Conservation (phyloP, 2,113 vertebrate species). For the Hippocampus barbouri region DNA sequence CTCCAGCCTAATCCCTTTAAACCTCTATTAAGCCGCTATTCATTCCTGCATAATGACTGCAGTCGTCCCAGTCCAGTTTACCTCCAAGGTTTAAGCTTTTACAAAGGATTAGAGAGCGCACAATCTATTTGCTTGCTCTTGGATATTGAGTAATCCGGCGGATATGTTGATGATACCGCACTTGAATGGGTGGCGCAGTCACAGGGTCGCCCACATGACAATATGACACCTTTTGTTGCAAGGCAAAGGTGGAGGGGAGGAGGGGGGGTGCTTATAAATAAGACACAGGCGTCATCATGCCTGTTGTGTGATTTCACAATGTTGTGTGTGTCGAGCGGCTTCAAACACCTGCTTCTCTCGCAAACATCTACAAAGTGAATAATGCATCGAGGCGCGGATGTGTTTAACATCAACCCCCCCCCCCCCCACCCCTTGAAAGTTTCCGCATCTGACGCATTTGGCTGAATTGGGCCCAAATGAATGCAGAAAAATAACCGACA, state of each 20-base stretch:
- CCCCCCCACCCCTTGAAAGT: conserved; percentile 16
- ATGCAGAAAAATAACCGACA: conserved; percentile 59
- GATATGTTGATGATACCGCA: conserved; percentile 26
- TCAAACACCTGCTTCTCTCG: conserved; percentile 43
- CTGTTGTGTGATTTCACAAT: background rate
- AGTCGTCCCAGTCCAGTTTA: conserved; percentile 60
- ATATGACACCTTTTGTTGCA: conserved; percentile 20
- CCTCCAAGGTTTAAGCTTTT: conserved; percentile 57
- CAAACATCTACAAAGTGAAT: conserved; percentile 59
- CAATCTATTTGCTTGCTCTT: conserved; percentile 66
- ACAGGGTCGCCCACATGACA: conserved; percentile 13
- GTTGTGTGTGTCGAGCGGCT: conserved; percentile 28
- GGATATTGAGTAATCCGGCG: conserved; percentile 57
- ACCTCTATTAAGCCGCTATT: conserved; percentile 57
- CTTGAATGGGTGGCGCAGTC: conserved; percentile 9
- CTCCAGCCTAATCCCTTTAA: conserved; percentile 52
- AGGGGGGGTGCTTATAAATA: conserved; percentile 26
- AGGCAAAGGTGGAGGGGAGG: conserved; percentile 16
- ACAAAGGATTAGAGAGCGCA: conserved; percentile 59
- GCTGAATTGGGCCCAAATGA: conserved; percentile 51
- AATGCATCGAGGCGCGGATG: conserved; percentile 35
- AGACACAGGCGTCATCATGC: background rate
- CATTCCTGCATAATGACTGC: conserved; percentile 58
- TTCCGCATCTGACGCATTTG: conserved; percentile 16
- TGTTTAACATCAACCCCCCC: conserved; percentile 20